These are phyloP conservation scores for Drosophila orena DNA, from an alignment of 1,140 invertebrate genomes.

Conservation along the genomic window DNA sequence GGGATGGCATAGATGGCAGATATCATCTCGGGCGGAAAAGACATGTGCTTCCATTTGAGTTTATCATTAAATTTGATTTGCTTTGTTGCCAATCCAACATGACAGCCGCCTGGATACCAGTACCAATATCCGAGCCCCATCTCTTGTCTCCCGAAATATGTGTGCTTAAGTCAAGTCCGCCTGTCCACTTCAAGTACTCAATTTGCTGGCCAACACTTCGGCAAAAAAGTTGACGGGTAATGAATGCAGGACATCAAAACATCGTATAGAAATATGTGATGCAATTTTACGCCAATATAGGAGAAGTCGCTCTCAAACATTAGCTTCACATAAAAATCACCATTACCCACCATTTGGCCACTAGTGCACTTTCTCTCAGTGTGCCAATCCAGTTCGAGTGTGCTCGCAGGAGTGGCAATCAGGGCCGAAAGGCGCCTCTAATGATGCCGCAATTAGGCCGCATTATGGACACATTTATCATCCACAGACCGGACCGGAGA, in stretches of 20 bases:
- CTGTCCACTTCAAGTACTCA: slow-evolving; percentile 31
- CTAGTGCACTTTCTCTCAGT: neutral
- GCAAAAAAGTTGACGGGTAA: neutral
- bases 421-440: slow-evolving; percentile 50
- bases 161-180: slow-evolving; percentile 26
- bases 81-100: slow-evolving; percentile 60
- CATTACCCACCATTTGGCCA: neutral
- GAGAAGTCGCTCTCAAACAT: too few relatives aligned
- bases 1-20: neutral
- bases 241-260: too few relatives aligned
- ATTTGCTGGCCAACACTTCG: slow-evolving; percentile 13
- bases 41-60: slow-evolving; percentile 71
- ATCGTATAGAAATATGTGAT: too few relatives aligned
- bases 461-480: slow-evolving; percentile 77
- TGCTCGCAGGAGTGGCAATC: slow-evolving; percentile 30
- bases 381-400: slow-evolving; percentile 37
- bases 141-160: slow-evolving; percentile 15
- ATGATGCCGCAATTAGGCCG: slow-evolving; percentile 72
- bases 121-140: neutral
- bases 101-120: slow-evolving; percentile 22
- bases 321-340: too few relatives aligned
- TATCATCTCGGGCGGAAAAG: slow-evolving; percentile 64
- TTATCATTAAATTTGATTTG: slow-evolving; percentile 83
- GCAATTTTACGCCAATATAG: too few relatives aligned
- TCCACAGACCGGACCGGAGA: slow-evolving; percentile 7